Base-by-base conservation (phyloP, 2,888 invertebrate genomes). In the Dryadula phaetusa region DNA sequence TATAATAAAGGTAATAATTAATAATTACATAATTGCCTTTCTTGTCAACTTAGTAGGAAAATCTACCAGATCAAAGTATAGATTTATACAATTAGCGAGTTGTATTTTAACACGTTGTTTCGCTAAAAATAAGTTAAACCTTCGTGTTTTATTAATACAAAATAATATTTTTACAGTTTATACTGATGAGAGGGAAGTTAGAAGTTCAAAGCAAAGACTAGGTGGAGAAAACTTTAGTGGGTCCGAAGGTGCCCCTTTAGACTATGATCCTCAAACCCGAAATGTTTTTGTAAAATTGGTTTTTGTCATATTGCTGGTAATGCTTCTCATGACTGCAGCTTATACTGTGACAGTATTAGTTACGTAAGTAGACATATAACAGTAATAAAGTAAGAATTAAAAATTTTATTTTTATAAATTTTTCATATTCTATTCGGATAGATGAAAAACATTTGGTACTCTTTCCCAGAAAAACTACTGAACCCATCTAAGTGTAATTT, bases 221-320 rank as follows among this genome's bases (percentile, higher is more conserved):
- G 60, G 8, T 12, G 16, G 25, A 18, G 10, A 25, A 3, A 18
- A 1, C 8, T 7, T n/a, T 3, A 68, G 49, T 20, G 52, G 40
- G n/a, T 14, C 66, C 12, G 34, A 52, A 8, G 66, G 67, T 0
- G 58, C 70, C 2, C 70, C 73, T 0, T 44, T 82, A 0, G 42
- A 69, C 7, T 81, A 83, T 47, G 74, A 79, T 8, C 82, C 81
- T 6, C 34, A 66, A 0, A 64, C 76, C 0, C 72, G 82, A n/a
- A 82, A 82, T 63, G 46, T 62, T 32, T 79, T 77, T 20, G 70
- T 78, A 16, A 72, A 65, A 53, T 66, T 71, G 25, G 77, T 78
- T 5, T 71, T 77, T 12, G 63, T 54, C 0, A 67, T 77, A 22
- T 44, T 77, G n/a, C 46, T 75, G 7, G 28, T 75, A 2, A 74